Conservation (phyloP, 1,140 invertebrate genomes). For the Hylyphantes graminicola region DNA sequence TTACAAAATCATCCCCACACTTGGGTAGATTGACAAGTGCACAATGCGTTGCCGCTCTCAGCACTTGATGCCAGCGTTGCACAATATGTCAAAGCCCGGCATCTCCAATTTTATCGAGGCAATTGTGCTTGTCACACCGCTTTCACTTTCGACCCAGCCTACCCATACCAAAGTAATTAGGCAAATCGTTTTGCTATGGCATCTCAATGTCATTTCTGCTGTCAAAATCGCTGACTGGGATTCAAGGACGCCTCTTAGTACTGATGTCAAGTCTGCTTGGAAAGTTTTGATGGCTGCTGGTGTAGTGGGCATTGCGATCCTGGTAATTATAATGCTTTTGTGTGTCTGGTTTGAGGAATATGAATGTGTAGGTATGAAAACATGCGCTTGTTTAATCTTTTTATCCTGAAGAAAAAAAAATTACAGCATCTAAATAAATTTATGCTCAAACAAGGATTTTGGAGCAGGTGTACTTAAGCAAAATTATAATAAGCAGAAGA, state of each 20-base stretch:
- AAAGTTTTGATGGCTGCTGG: slow-evolving; percentile 7
- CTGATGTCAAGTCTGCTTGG: background rate
- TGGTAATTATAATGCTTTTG: background rate
- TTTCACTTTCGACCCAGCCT: background rate
- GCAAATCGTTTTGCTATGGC: slow-evolving; percentile 27
- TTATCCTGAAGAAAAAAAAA: no score
- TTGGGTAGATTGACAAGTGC: background rate
- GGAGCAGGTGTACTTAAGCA: no score
- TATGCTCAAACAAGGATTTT: no score
- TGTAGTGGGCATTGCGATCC: no score
- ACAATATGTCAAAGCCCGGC: slow-evolving; percentile 18
- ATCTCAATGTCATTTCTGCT: slow-evolving; percentile 21
- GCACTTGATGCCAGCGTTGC: slow-evolving; percentile 17
- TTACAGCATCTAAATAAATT: no score
- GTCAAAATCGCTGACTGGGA: slow-evolving; percentile 22
- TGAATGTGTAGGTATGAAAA: no score
- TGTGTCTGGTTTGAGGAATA: background rate
- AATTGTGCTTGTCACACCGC: slow-evolving; percentile 29
- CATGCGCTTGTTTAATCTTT: no score
- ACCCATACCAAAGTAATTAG: slow-evolving; percentile 30
- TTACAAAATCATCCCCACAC: slow-evolving; percentile 13
- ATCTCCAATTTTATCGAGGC: slow-evolving; percentile 13
- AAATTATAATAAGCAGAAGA: no score
- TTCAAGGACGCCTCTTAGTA: slow-evolving; percentile 3
- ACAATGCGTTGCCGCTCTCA: background rate